Evolutionary conservation across 2,888 invertebrate species (phyloP).

Genomic region (Torymus tubicola): DNA sequence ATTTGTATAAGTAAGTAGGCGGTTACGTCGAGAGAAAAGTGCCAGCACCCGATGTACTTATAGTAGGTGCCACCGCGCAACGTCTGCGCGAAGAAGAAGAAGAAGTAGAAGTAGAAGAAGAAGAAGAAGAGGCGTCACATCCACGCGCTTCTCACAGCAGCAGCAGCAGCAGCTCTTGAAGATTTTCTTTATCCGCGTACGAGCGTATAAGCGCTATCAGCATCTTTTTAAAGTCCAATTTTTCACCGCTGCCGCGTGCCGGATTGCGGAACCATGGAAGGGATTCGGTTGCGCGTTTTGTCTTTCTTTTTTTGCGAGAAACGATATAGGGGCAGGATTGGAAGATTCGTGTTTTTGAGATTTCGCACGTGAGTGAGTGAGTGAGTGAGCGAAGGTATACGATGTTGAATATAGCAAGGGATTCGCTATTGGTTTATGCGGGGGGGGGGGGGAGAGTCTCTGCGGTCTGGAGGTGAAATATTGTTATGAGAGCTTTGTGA

Average conservation of each 20-base stretch:
- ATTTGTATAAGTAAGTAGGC: conserved; percentile 55
- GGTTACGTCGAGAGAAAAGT: conserved; percentile 26
- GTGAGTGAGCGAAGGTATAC: no score
- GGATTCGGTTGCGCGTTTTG: neutral
- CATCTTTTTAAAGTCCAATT: conserved; percentile 42
- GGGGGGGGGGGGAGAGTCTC: no score
- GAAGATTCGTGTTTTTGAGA: no score
- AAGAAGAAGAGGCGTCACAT: conserved; percentile 40
- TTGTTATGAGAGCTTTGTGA: neutral
- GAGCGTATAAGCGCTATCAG: conserved; percentile 25
- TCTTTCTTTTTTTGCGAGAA: conserved; percentile 1
- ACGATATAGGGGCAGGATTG: no score
- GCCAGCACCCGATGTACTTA: conserved; percentile 27
- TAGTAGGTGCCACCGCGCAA: no score
- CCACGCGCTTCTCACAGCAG: conserved; percentile 32
- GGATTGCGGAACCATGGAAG: conserved; percentile 25
- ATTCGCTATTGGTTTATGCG: no score
- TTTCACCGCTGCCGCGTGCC: conserved; percentile 4
- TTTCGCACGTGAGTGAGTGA: no score
- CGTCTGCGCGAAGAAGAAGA: no score
- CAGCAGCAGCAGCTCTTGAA: no score
- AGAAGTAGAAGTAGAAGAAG: conserved; percentile 22
- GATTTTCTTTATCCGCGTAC: conserved; percentile 3
- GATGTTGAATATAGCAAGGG: no score
- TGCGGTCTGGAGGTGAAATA: conserved; percentile 2